phyloP scores from a whole-genome alignment of 2,113 vertebrate genomes.

The Chionomys nivalis region DNA sequence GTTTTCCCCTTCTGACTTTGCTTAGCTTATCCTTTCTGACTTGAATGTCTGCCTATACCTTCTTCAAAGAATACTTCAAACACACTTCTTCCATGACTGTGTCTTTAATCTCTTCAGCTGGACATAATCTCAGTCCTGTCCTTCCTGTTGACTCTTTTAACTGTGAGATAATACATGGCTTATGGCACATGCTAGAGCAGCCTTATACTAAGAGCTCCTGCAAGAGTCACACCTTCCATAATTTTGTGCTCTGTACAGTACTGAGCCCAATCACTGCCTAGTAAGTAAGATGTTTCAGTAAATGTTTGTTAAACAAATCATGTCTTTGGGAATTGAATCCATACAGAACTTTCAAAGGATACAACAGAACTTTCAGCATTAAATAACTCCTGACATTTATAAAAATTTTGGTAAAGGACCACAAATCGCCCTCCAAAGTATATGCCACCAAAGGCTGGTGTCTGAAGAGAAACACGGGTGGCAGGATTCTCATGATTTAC shows the following conservation, averaged over 20 bases:
- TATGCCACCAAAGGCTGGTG: not conserved
- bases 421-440: conserved; percentile 50
- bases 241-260: not conserved
- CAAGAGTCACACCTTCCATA: not conserved
- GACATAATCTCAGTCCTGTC: not conserved
- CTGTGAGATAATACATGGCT: not conserved
- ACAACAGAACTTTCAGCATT: conserved; percentile 51
- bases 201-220: conserved; percentile 6
- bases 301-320: conserved; percentile 62
- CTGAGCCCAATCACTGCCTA: not conserved
- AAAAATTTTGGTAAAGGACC: conserved; percentile 54
- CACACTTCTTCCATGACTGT: not conserved
- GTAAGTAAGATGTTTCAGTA: conserved; percentile 49
- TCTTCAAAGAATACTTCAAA: conserved; percentile 53
- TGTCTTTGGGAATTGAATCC: conserved; percentile 34
- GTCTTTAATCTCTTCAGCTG: not conserved
- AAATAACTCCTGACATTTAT: conserved; percentile 53
- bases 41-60: not conserved
- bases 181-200: not conserved
- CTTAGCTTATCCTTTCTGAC: not conserved
- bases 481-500: conserved; percentile 18
- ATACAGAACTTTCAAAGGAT: conserved; percentile 36
- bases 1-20: not conserved
- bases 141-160: not conserved
- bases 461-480: conserved; percentile 59